Evolutionary conservation across 92 coral and sea anemone genomes (phyloP), one percentile per base, ranked within the genome.

Genomic region (Palythoa grandiflora): DNA sequence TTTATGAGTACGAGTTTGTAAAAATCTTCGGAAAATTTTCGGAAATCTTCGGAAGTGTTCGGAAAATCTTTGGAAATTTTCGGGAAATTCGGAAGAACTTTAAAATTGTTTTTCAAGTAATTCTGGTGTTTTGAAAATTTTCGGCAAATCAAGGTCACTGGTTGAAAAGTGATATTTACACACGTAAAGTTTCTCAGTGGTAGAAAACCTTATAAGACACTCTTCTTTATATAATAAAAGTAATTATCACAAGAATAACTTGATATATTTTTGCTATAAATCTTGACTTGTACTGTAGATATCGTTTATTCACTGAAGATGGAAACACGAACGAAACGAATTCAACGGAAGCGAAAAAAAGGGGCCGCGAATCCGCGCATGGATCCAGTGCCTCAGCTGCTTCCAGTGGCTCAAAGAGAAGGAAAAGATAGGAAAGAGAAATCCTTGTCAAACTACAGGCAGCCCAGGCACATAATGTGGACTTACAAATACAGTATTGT

Each of bases 361-460:
- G 88, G 36, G 71, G 88, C 52, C 79, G 73, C 50, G 50, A 70
- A 6, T 12, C 87, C 17, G 12, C 12, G 60, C 73, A 72, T 38
- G 80, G 78, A 17, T 38, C 90, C 83, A 79, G 87, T 86, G 70
- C 77, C 70, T 68, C 92, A 54, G 40, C 91, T 21, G 86, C 84
- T 36, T 79, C 87, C 77, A 86, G 75, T 87, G 92, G 88, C 38
- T 87, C 88, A 63, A 90, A 94, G 73, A 52, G 84, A 78, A 54
- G 88, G 50, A 91, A 78, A 70, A 90, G 78, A 78, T 88, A 87
- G 90, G 51, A 55, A 17, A 5, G 44, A 48, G 38, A 50, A 10
- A 44, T 75, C 6, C 50, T 44, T 44, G 5, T 44, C 50, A 44
- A 28, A 28, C 28, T 28, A 28, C 0, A 28, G 28, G 28, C 28